These are phyloP conservation scores for Silurus lanzhouensis DNA, from an alignment of 2,797 vertebrate species.

Conservation along the genomic window DNA sequence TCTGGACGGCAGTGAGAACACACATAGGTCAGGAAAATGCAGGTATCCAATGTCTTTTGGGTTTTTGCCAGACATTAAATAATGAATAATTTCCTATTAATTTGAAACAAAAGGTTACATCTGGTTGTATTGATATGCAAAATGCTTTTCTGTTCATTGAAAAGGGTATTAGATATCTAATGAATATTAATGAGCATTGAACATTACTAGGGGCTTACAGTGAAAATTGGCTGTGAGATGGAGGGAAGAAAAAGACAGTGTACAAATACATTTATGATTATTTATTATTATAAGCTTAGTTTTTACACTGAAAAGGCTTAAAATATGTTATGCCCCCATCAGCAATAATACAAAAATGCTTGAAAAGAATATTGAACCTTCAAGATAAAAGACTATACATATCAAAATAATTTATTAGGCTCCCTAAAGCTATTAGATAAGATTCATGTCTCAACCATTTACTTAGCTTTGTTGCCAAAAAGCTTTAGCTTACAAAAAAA, in stretches of 20 bases:
- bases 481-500: background rate
- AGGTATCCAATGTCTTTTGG: background rate
- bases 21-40: background rate
- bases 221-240: background rate
- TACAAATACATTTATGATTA: background rate
- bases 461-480: background rate
- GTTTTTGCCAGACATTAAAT: conserved; percentile 8
- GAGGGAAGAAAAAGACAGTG: background rate
- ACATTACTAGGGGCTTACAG: background rate
- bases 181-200: conserved; percentile 21
- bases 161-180: background rate
- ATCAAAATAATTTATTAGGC: background rate
- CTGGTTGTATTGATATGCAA: conserved; percentile 26
- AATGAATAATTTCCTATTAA: conserved; percentile 14
- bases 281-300: background rate
- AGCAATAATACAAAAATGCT: background rate
- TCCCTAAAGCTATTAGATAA: background rate
- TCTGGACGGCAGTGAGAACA: background rate
- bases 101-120: conserved; percentile 23
- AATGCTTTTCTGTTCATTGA: conserved; percentile 12
- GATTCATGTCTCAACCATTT: background rate
- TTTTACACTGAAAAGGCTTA: background rate
- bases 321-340: background rate
- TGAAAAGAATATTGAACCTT: background rate
- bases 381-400: background rate